A percentile compares a stretch with the other conserved stretches of the same genome.
Evolutionary conservation across 30 jellyfish, hydroid and myxozoan species (phyloP).

Genomic region (Rhopilema esculentum): DNA sequence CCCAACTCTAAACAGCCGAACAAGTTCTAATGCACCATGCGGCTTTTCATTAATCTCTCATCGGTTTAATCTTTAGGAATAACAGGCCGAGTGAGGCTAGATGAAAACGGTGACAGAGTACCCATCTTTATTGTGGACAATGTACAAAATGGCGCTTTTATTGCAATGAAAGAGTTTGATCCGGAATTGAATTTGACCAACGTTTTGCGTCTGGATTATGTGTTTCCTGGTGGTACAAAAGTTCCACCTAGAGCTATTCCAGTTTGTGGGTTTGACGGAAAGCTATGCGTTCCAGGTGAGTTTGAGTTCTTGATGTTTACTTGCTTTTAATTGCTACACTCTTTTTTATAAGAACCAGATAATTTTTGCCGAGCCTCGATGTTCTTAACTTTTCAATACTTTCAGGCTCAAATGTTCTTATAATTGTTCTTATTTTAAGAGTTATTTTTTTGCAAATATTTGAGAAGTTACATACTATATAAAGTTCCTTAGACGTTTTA

Average conservation of each 20-base stretch:
- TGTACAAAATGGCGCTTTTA: slow-evolving; percentile 57
- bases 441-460: too few species aligned
- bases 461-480: too few species aligned
- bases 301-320: not conserved
- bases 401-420: too few species aligned
- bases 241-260: slow-evolving; percentile 84
- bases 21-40: too few species aligned
- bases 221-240: slow-evolving; percentile 80
- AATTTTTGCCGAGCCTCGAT: too few species aligned
- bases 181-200: slow-evolving; percentile 54
- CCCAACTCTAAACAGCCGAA: not conserved
- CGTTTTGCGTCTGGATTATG: slow-evolving; percentile 4
- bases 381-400: too few species aligned
- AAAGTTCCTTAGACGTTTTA: too few species aligned
- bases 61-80: too few species aligned
- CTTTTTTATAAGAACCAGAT: too few species aligned
- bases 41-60: too few species aligned
- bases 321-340: too few species aligned
- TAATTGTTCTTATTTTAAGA: too few species aligned
- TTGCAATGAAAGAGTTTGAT: slow-evolving; percentile 58
- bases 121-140: slow-evolving; percentile 73
- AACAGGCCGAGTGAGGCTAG: slow-evolving; percentile 81
- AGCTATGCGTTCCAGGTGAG: slow-evolving; percentile 63
- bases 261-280: slow-evolving; percentile 84
- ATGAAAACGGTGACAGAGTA: slow-evolving; percentile 84